Evolutionary conservation across 2,113 vertebrate genomes (phyloP).

Genomic region (Cygnus buccinator): DNA sequence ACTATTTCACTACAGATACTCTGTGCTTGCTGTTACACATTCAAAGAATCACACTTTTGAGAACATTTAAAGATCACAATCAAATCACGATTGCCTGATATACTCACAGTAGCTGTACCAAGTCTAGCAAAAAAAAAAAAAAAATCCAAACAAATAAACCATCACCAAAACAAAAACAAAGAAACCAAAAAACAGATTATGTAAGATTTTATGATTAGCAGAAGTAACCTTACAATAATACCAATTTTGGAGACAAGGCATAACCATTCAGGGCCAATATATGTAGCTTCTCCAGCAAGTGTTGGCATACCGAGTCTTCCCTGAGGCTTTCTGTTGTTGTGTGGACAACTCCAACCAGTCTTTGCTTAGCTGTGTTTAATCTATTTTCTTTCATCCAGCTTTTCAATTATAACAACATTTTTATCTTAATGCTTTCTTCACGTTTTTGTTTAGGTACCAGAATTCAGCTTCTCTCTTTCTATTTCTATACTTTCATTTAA

Average conservation of each 20-base stretch:
- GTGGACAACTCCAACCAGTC: not conserved
- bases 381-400: not conserved
- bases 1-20: not conserved
- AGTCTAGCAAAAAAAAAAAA: not conserved
- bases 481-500: not conserved
- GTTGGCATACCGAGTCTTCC: not conserved
- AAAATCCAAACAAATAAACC: not conserved
- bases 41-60: not conserved
- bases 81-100: not conserved
- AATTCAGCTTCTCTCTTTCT: not conserved
- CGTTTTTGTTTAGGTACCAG: not conserved
- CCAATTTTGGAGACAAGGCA: not conserved
- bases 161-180: too few relatives aligned
- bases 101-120: not conserved
- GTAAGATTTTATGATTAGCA: not conserved
- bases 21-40: not conserved
- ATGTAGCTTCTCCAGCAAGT: not conserved
- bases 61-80: not conserved
- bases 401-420: not conserved
- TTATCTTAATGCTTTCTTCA: not conserved
- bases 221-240: conserved; percentile 20
- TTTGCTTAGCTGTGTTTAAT: not conserved
- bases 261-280: not conserved
- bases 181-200: not conserved
- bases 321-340: not conserved